Base-by-base conservation (phyloP, 2,888 invertebrate genomes). In the Nebria salina region DNA sequence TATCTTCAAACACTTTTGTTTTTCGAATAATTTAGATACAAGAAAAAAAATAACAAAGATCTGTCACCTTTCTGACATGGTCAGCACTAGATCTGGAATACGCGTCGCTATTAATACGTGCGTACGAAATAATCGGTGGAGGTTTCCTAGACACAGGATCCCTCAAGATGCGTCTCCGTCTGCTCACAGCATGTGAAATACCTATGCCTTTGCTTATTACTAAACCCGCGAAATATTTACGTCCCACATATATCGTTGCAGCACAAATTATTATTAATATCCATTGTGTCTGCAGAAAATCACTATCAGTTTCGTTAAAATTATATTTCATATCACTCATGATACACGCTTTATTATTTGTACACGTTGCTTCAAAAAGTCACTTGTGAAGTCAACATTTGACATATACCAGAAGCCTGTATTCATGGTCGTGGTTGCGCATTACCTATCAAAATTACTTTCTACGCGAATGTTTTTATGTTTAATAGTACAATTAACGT, bases 291-390 rank as follows among this genome's bases (percentile, higher is more conserved):
- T 72, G 72, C 66, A 76, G 72, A 72, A 81, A 81, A 66, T 81
- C 81, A 76, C 76, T 66, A 41, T 80, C 80, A 42, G 76, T 81
- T 42, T 76, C 76, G 43, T 81, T 76, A 76, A 81, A 76, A 76
- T 65, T 81, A 66, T 81, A 81, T 73, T 76, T 76, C 73, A 76
- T 81, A 76, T 81, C 81, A 81, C 72, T 81, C 81, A 81, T 81
- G 72, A 54, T 81, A 76, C 68, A 68, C 77, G 72, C 26, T 77
- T 79, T 79, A 68, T 54, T 80, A 80, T 80, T 79, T 81, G 81
- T 81, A 81, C 81, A 81, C 81, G 81, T 81, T 81, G 81, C 76
- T 76, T 81, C 76, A 80, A 80, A 78, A 79, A 70, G 70, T 80
- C 70, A 70, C 70, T 26, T 43, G 65, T 34, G 80, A 81, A 81